These are phyloP conservation scores for Harpalus rubripes DNA, from an alignment of 2,888 invertebrate genomes.

Conservation along the genomic window DNA sequence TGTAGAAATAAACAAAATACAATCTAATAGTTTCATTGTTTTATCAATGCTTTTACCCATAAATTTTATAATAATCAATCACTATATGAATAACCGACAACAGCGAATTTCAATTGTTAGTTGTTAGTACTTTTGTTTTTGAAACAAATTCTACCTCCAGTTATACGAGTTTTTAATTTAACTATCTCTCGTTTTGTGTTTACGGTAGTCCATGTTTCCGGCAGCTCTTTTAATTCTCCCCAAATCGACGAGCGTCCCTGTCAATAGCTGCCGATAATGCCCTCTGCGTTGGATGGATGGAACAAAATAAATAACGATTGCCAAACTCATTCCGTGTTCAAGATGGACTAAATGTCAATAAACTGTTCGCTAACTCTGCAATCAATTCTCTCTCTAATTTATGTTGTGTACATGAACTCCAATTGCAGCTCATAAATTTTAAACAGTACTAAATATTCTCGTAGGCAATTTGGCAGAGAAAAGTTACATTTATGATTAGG, in stretches of 20 bases:
- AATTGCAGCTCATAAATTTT: not conserved
- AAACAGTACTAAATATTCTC: not conserved
- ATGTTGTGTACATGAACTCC: not conserved
- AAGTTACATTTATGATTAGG: not conserved
- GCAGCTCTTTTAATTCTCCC: not conserved
- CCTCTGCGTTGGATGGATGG: not conserved
- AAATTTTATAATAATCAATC: too few species aligned
- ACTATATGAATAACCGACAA: too few species aligned
- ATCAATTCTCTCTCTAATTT: conserved; percentile 10
- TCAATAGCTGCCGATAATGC: conserved; percentile 22
- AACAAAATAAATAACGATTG: conserved; percentile 6
- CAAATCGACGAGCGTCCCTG: not conserved
- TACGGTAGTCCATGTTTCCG: not conserved
- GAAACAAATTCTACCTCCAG: not conserved
- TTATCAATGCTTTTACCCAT: too few species aligned
- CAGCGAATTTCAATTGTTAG: too few species aligned
- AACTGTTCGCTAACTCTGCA: conserved; percentile 36
- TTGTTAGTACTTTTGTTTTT: not conserved
- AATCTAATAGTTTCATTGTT: too few species aligned
- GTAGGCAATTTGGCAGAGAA: not conserved
- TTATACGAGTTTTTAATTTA: not conserved
- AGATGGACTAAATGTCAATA: conserved; percentile 44
- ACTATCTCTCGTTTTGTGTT: not conserved
- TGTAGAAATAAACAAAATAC: too few species aligned
- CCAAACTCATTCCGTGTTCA: conserved; percentile 9